Evolutionary conservation across 2,888 invertebrate genomes (phyloP).

Genomic region (Tetragonisca angustula): DNA sequence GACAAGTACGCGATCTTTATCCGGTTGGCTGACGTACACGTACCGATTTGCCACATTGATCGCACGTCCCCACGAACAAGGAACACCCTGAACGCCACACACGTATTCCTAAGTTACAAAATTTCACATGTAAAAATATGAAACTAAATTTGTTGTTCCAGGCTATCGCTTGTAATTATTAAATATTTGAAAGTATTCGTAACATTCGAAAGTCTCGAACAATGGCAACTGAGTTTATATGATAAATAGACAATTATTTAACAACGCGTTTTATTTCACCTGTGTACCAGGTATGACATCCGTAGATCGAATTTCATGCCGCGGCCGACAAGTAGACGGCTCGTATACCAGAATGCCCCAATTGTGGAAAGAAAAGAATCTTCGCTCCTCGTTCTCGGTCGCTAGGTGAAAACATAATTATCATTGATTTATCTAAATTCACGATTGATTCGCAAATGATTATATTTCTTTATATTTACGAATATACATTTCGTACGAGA

Average conservation of each 20-base stretch:
- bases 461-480: not conserved
- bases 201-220: not conserved
- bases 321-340: slow-evolving; percentile 88
- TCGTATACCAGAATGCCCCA: slow-evolving; percentile 91
- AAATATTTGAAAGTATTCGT: not conserved
- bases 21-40: slow-evolving; percentile 90
- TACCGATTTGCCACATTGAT: slow-evolving; percentile 90
- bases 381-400: slow-evolving; percentile 86
- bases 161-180: not conserved
- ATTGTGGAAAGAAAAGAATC: slow-evolving; percentile 91
- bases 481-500: too few species aligned
- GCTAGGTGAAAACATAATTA: slow-evolving; percentile 80
- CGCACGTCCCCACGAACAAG: slow-evolving; percentile 90
- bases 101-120: slow-evolving; percentile 86
- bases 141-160: not conserved
- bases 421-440: not conserved
- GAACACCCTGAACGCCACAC: slow-evolving; percentile 88
- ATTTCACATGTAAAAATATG: not conserved
- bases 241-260: not conserved
- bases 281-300: slow-evolving; percentile 90
- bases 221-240: not conserved
- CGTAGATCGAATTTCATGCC: slow-evolving; percentile 89
- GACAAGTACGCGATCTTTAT: slow-evolving; percentile 88
- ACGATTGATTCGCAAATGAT: not conserved
- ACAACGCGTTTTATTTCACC: slow-evolving; percentile 78